Conservation (phyloP, 2,888 invertebrate genomes). For the Germaria angustata region DNA sequence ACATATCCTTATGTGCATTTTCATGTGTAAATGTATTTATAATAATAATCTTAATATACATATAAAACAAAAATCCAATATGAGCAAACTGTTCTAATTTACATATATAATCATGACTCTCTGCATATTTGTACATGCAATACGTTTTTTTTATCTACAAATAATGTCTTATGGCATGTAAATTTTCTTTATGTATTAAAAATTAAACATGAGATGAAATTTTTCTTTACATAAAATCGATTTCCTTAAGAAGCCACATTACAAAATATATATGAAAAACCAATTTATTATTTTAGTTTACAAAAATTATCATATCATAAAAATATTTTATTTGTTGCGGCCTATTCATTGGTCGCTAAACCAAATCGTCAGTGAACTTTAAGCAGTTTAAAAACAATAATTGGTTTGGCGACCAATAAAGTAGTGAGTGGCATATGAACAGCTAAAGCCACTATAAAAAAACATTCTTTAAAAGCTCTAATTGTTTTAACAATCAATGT, state of each 20-base stretch:
- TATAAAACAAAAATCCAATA: conserved; percentile 20
- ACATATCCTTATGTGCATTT: background rate
- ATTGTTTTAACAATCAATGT: too few species aligned
- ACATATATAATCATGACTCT: conserved; percentile 47
- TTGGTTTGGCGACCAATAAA: too few species aligned
- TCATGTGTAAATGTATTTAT: conserved; percentile 30
- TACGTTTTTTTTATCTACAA: background rate
- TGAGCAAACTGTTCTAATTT: conserved; percentile 51
- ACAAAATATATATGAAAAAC: background rate
- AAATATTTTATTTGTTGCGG: too few species aligned
- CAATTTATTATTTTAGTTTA: background rate
- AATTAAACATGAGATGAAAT: background rate
- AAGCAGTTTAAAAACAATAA: too few species aligned
- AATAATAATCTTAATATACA: conserved; percentile 41
- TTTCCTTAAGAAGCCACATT: background rate
- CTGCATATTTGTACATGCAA: background rate
- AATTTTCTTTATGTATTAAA: background rate
- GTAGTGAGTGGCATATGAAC: too few species aligned
- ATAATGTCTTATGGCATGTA: background rate
- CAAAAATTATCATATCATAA: too few species aligned
- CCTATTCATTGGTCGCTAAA: too few species aligned
- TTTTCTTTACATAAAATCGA: background rate
- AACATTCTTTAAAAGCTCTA: too few species aligned
- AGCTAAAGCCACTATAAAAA: too few species aligned
- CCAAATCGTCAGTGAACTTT: too few species aligned